Conservation (phyloP, 53 echinoderm and acorn worm species). For the Zoroaster sp. region DNA sequence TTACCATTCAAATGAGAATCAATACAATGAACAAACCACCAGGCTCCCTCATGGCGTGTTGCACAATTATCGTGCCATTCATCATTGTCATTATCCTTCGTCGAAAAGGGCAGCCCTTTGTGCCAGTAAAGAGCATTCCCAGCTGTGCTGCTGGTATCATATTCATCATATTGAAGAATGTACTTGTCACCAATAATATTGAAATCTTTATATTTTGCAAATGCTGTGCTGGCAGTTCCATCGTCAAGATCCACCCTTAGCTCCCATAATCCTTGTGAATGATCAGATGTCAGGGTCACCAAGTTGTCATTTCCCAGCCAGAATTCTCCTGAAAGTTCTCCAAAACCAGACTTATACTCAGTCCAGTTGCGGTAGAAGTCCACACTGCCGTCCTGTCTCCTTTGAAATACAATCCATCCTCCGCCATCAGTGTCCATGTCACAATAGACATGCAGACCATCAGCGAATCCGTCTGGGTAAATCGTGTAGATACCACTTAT, state of each 20-base stretch:
- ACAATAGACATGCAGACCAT: too few species aligned
- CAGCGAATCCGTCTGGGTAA: background rate
- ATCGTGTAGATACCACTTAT: background rate
- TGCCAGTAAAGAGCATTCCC: background rate
- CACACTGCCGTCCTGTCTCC: background rate
- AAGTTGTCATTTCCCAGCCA: background rate
- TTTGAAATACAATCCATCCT: too few species aligned
- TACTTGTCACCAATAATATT: background rate
- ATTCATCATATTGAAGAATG: background rate
- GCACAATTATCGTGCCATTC: background rate
- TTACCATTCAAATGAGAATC: background rate
- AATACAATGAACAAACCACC: background rate
- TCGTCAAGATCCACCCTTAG: background rate
- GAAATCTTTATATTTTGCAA: background rate
- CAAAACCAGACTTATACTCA: background rate
- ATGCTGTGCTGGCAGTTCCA: background rate
- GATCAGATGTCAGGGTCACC: background rate
- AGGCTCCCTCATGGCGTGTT: background rate
- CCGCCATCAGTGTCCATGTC: too few species aligned
- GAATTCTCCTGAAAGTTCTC: background rate
- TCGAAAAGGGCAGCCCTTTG: background rate
- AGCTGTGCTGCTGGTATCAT: background rate
- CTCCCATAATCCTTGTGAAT: background rate
- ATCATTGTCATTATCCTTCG: slow-evolving; percentile 22
- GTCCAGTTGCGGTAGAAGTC: slow-evolving; percentile 1